These are phyloP conservation scores for Cephalotes varians DNA, from an alignment of 2,888 invertebrate species.

Conservation along the genomic window DNA sequence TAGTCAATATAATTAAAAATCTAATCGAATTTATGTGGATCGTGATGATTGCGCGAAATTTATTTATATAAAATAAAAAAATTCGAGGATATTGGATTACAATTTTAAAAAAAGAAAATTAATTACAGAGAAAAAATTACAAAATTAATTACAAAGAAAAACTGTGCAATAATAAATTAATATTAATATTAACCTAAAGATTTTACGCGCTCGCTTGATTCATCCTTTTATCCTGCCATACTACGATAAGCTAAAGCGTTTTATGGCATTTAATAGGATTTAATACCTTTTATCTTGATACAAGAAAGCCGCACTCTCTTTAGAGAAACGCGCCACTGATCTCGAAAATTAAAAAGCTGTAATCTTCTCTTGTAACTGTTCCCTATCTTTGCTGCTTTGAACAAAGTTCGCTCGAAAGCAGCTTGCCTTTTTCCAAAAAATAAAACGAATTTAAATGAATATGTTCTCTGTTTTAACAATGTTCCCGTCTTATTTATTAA, in stretches of 20 bases:
- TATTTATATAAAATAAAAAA: slow-evolving; percentile 8
- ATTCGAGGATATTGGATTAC: neutral
- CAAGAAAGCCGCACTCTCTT: slow-evolving; percentile 49
- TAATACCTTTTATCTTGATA: slow-evolving; percentile 40
- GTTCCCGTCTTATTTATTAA: slow-evolving; percentile 13
- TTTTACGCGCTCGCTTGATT: slow-evolving; percentile 21
- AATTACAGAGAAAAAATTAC: neutral
- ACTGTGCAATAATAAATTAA: slow-evolving; percentile 16
- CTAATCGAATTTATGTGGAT: neutral
- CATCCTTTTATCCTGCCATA: slow-evolving; percentile 15
- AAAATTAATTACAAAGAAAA: slow-evolving; percentile 19
- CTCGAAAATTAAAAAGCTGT: slow-evolving; percentile 56
- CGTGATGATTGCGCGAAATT: neutral
- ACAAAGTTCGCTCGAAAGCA: slow-evolving; percentile 33
- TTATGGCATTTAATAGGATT: slow-evolving; percentile 51
- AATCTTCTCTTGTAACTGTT: slow-evolving; percentile 52
- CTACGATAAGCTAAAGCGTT: slow-evolving; percentile 18
- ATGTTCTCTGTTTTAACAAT: slow-evolving; percentile 15
- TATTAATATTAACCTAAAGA: slow-evolving; percentile 35
- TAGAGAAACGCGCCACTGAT: slow-evolving; percentile 51
- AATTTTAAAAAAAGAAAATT: slow-evolving; percentile 22
- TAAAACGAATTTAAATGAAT: slow-evolving; percentile 45
- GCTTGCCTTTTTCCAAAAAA: slow-evolving; percentile 33
- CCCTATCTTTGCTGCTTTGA: slow-evolving; percentile 33
- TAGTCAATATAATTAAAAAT: neutral